These are phyloP conservation scores for Sebastes flavidus DNA, from an alignment of 2,797 vertebrate genomes.

Conservation along the genomic window DNA sequence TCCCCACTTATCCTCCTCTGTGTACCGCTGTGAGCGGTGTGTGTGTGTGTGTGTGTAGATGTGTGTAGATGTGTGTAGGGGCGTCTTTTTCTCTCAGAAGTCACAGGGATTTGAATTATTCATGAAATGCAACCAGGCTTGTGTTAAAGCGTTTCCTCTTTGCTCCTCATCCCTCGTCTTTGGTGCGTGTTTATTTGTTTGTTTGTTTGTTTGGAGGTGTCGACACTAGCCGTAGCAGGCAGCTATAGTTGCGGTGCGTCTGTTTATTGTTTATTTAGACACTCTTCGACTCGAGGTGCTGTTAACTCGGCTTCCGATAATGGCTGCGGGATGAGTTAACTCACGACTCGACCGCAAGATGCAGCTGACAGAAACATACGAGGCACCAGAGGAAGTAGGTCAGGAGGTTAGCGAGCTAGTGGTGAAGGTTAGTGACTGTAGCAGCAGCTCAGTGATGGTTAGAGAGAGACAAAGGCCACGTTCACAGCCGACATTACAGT, in stretches of 20 bases:
- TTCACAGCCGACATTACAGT: background rate
- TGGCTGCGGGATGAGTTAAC: conserved; percentile 28
- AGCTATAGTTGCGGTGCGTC: background rate
- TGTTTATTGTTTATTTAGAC: conserved; percentile 47
- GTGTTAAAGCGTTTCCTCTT: conserved; percentile 47
- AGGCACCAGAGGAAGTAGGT: conserved; percentile 61
- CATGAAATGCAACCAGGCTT: conserved; percentile 59
- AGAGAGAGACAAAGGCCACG: background rate
- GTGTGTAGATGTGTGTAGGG: background rate
- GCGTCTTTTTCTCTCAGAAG: conserved; percentile 35
- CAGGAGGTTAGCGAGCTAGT: conserved; percentile 60
- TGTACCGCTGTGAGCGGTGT: conserved; percentile 8
- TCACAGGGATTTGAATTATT: conserved; percentile 67
- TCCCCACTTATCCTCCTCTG: conserved; percentile 38
- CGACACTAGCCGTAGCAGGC: conserved; percentile 14
- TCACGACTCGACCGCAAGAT: conserved; percentile 1
- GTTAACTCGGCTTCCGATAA: conserved; percentile 29
- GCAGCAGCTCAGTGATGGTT: background rate
- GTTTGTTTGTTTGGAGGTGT: conserved; percentile 44
- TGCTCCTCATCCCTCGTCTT: conserved; percentile 28
- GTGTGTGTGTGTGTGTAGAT: background rate
- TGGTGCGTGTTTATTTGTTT: conserved; percentile 18
- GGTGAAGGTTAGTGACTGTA: conserved; percentile 20
- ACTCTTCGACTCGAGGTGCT: background rate
- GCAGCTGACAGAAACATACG: conserved; percentile 46